Percentiles rank a stretch among this genome's conserved stretches.
Conservation (phyloP, 2,888 invertebrate species). For the Lucinisca nassula region DNA sequence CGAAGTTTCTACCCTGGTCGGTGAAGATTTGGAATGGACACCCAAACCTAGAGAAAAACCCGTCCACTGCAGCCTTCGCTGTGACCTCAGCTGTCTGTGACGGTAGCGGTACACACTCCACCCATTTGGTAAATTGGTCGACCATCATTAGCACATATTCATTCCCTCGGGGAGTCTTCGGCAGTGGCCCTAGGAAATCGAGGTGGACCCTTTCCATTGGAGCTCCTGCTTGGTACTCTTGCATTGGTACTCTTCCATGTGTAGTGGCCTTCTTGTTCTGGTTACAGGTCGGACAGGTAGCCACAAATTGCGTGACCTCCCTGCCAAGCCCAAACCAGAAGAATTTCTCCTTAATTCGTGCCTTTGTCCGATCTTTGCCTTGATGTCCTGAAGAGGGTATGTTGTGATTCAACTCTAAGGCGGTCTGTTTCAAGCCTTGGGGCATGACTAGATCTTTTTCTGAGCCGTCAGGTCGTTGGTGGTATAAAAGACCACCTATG, state of each 20-base stretch:
- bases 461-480: neutral
- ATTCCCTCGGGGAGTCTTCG: neutral
- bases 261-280: neutral
- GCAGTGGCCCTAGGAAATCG: constrained; percentile 11
- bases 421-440: neutral
- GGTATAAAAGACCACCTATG: neutral
- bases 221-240: neutral
- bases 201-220: constrained; percentile 9
- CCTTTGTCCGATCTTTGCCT: neutral
- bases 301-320: neutral
- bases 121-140: constrained; percentile 62
- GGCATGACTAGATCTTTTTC: neutral
- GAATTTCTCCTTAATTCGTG: constrained; percentile 16
- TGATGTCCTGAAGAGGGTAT: constrained; percentile 3
- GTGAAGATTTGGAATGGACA: neutral
- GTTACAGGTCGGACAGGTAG: neutral
- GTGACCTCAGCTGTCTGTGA: neutral
- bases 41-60: neutral
- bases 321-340: neutral
- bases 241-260: neutral
- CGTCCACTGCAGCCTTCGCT: neutral
- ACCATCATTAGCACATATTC: constrained; percentile 51
- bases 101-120: neutral
- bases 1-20: too few species aligned
- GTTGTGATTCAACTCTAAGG: neutral